Base-by-base conservation (phyloP, 2,888 invertebrate species). In the Euproctis similis region DNA sequence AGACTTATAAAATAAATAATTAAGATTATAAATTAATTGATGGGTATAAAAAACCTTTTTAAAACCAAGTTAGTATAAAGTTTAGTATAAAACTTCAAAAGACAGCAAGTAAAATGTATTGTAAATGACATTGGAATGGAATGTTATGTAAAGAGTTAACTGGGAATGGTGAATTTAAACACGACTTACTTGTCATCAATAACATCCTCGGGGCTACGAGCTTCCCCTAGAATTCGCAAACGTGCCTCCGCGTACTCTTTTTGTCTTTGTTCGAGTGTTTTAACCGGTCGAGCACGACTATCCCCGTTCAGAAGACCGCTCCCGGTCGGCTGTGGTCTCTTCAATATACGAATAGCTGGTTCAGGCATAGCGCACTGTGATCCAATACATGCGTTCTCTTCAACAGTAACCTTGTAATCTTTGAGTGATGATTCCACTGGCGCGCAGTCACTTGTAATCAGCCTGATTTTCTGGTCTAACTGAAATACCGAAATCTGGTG, bases 201-300 rank as follows among this genome's bases (percentile, higher is more conserved):
- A 42, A 88, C 87, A 68, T 93, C 93, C 61, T 93, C 93, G 1
- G 92, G 92, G 67, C 91, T 92, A 51, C 89, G 87, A 29, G 93
- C 93, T 66, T 94, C 92, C 8, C 97, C 97, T 50, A 97, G 80
- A 74, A 97, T 97, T 62, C 97, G 87, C 43, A 94, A 87, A 46
- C 97, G 88, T 10, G 96, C 96, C 69, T 96, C 93, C 8, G 96
- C 96, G 65, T 97, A 97, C 61, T 96, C 97, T 61, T 95, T 94
- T 73, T 96, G 96, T 53, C 97, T 87, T 87, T 97, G 94, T 75
- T 93, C 91, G 24, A 94, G 75, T 23, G 94, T 92, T 74, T 94
- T 94, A 33, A 94, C 92, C 20, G 93, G 94, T 48, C 92, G 90
- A 31, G 81, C 72, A 30, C 76, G 65, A 34, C 53, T 78, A 38